Conservation (phyloP, 2,113 vertebrate species). For the Callipepla californica region DNA sequence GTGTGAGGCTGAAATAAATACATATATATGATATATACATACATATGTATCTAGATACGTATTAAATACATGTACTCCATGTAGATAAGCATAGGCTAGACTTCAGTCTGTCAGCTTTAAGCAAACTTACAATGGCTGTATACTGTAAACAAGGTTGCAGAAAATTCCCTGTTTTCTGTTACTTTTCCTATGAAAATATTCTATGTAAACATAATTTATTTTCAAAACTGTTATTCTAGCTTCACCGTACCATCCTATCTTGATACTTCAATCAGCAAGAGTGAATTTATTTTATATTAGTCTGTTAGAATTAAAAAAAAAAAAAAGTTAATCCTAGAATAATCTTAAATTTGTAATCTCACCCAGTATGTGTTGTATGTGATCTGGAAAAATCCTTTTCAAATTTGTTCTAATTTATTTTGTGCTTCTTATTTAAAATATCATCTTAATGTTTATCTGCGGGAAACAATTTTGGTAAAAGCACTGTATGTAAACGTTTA, state of each 20-base stretch:
- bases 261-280: neutral
- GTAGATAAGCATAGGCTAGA: neutral
- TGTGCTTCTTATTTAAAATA: neutral
- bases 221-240: neutral
- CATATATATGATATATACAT: too few relatives aligned
- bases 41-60: neutral
- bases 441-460: slow-evolving; percentile 24
- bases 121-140: neutral
- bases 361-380: rapidly evolving
- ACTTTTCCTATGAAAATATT: neutral
- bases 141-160: neutral
- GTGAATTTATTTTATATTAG: neutral
- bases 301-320: neutral
- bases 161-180: neutral
- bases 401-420: neutral
- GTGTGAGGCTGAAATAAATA: neutral
- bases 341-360: neutral
- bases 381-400: neutral
- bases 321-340: neutral
- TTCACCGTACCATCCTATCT: neutral
- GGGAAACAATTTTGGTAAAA: neutral
- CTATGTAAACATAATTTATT: neutral
- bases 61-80: neutral
- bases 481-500: neutral
- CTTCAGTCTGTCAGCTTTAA: neutral